Conservation (phyloP, 2,797 vertebrate species). For the Channallabes apus region DNA sequence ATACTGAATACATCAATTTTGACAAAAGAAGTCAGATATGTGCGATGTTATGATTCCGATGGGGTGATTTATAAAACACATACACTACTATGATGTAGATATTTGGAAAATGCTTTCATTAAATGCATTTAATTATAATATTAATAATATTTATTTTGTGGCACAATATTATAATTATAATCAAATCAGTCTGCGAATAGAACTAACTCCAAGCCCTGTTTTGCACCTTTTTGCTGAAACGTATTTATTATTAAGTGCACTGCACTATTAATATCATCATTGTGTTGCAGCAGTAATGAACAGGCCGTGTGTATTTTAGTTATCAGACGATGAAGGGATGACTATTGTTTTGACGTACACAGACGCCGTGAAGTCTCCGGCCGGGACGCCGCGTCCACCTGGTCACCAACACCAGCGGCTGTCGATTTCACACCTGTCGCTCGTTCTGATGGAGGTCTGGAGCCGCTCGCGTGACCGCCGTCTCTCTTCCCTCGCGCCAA, state of each 20-base stretch:
- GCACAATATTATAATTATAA: background rate
- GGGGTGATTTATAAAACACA: no score
- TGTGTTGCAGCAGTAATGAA: background rate
- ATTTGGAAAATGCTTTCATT: no score
- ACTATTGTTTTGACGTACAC: background rate
- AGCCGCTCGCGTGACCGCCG: background rate
- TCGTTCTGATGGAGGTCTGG: background rate
- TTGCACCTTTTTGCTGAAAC: background rate
- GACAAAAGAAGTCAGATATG: no score
- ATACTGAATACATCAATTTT: no score
- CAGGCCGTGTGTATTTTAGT: background rate
- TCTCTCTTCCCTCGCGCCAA: background rate
- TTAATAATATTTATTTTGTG: background rate
- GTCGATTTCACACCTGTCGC: constrained; percentile 14
- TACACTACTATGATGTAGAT: no score
- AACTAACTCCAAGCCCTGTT: background rate
- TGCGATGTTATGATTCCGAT: no score
- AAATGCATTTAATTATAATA: no score
- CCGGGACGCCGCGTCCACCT: background rate
- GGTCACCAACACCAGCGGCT: background rate
- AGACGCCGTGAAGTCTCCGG: background rate
- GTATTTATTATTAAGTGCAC: background rate
- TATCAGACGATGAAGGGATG: background rate
- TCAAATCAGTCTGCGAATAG: background rate
- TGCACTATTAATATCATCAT: background rate